Evolutionary conservation across 2,113 vertebrate species (phyloP).

Genomic region (Junco hyemalis): DNA sequence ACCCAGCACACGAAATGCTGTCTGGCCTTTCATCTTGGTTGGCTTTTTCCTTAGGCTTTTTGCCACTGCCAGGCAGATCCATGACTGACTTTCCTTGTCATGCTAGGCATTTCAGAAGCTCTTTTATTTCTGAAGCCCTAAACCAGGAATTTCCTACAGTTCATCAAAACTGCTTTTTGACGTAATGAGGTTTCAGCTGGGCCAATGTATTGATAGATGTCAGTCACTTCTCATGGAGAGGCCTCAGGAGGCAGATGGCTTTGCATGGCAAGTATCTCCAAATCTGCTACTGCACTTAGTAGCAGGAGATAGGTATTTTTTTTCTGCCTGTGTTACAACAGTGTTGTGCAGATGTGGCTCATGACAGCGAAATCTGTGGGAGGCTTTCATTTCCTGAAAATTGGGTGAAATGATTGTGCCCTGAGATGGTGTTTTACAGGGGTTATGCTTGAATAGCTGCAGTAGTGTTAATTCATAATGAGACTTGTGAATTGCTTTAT

Average conservation of each 20-base stretch:
- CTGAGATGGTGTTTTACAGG: background rate
- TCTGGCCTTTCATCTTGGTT: background rate
- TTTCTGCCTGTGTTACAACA: background rate
- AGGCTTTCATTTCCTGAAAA: conserved; percentile 35
- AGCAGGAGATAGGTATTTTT: accelerated
- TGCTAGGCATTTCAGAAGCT: background rate
- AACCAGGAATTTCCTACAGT: background rate
- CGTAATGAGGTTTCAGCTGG: background rate
- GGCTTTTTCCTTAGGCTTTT: background rate
- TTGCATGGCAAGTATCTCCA: background rate
- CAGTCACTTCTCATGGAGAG: background rate
- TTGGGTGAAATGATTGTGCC: background rate
- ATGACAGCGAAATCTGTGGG: background rate
- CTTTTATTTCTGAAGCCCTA: background rate
- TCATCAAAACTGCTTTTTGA: background rate
- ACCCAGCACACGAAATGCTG: background rate
- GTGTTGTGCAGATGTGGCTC: background rate
- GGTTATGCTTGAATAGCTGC: background rate
- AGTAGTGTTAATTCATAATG: background rate
- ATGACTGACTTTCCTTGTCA: background rate
- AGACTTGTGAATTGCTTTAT: background rate
- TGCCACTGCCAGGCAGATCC: background rate
- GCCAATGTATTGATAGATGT: conserved; percentile 19
- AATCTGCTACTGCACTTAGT: background rate
- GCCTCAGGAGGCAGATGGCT: background rate